These are phyloP conservation scores for Drosophila gunungcola DNA, from an alignment of 1,140 invertebrate genomes.

Conservation along the genomic window DNA sequence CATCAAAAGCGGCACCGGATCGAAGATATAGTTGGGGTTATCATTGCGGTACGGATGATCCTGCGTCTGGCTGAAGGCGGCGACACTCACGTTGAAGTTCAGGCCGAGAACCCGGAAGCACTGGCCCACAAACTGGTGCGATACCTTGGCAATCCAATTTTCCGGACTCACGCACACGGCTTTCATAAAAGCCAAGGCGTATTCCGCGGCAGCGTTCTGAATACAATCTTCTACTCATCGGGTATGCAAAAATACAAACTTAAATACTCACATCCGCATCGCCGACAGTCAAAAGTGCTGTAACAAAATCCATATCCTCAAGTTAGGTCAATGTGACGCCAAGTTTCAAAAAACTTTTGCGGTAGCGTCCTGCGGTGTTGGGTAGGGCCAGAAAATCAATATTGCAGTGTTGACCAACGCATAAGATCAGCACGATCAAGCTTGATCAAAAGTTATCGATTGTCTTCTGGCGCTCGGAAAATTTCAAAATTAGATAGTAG, in stretches of 20 bases:
- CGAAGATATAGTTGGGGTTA: conserved; percentile 53
- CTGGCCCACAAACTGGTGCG: conserved; percentile 59
- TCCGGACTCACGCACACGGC: conserved; percentile 29
- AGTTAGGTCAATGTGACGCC: background rate
- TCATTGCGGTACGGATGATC: conserved; percentile 46
- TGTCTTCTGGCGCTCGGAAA: background rate
- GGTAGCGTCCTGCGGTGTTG: background rate
- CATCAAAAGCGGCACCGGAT: conserved; percentile 23
- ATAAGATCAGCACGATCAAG: background rate
- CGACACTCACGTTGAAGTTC: conserved; percentile 37
- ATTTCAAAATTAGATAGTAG: background rate
- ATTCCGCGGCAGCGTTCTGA: conserved; percentile 23
- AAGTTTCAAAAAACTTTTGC: background rate
- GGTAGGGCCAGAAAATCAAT: background rate
- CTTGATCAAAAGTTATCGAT: conserved; percentile 2
- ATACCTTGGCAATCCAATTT: conserved; percentile 36
- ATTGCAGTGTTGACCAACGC: background rate
- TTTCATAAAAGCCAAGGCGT: conserved; percentile 28
- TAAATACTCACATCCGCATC: conserved; percentile 18
- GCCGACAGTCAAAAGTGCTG: conserved; percentile 35
- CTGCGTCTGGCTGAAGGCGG: conserved; percentile 22
- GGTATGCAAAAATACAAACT: background rate
- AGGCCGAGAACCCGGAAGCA: conserved; percentile 53
- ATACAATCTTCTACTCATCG: background rate
- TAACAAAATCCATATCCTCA: conserved; percentile 53